A percentile compares a stretch with the other conserved stretches of the same genome.
Conservation (phyloP, 2,797 vertebrate genomes). For the Tapera naevia region DNA sequence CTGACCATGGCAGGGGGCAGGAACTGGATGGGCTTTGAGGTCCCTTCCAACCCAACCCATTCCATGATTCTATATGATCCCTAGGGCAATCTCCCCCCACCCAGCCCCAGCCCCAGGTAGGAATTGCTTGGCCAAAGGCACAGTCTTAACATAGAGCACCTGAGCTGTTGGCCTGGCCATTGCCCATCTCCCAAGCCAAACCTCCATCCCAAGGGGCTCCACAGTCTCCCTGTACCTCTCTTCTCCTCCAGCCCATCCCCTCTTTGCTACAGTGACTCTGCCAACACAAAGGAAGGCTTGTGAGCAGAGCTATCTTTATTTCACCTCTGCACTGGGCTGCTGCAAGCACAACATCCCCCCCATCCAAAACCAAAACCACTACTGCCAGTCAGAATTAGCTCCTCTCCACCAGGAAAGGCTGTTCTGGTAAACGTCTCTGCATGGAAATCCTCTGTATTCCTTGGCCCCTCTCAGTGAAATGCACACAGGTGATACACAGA, state of each 20-base stretch:
- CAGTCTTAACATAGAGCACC: not conserved
- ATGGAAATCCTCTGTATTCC: not conserved
- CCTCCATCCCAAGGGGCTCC: not conserved
- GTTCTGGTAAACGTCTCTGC: not conserved
- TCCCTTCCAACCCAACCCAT: too few species aligned
- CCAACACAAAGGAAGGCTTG: not conserved
- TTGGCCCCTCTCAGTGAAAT: not conserved
- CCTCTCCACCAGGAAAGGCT: not conserved
- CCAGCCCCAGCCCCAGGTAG: not conserved
- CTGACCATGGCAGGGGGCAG: too few species aligned
- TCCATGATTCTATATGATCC: not conserved
- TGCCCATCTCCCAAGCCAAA: not conserved
- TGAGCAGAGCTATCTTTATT: not conserved
- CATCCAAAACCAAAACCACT: not conserved
- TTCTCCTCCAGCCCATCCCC: not conserved
- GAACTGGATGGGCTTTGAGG: too few species aligned
- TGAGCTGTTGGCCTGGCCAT: not conserved
- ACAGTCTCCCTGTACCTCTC: not conserved
- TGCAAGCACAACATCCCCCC: not conserved
- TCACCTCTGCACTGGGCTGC: not conserved
- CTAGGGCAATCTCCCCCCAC: not conserved
- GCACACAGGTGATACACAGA: not conserved
- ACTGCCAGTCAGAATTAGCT: not conserved
- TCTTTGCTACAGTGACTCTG: not conserved
- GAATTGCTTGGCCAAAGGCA: not conserved